A percentile compares a stretch with the other conserved stretches of the same genome.
Conservation (phyloP, 2,113 vertebrate species). For the Sakesphorus luctuosus region DNA sequence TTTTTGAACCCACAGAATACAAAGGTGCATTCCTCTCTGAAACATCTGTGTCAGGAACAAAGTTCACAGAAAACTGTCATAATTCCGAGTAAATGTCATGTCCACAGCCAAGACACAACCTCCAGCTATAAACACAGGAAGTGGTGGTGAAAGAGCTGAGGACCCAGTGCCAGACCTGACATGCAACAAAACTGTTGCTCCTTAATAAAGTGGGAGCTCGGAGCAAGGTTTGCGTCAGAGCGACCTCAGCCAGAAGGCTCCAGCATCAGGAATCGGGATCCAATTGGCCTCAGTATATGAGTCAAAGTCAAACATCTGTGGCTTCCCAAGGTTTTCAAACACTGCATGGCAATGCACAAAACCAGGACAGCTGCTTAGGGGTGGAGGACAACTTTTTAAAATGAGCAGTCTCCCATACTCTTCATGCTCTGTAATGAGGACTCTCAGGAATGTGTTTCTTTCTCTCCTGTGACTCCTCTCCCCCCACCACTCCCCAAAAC, state of each 20-base stretch:
- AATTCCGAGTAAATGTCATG: background rate
- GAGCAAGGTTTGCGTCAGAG: background rate
- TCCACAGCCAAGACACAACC: background rate
- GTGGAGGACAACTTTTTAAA: background rate
- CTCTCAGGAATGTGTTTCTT: background rate
- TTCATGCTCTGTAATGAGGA: background rate
- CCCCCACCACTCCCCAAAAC: background rate
- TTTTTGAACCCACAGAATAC: background rate
- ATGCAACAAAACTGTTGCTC: background rate
- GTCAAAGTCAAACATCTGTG: constrained; percentile 36
- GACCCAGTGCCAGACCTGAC: background rate
- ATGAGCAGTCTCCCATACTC: background rate
- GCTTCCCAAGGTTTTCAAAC: background rate
- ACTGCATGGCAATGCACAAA: background rate
- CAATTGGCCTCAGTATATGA: background rate
- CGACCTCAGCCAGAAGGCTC: background rate
- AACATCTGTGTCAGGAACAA: background rate
- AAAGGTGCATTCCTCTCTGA: background rate
- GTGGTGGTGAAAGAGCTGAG: background rate
- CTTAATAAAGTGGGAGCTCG: background rate
- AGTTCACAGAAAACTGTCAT: background rate
- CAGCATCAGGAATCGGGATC: background rate
- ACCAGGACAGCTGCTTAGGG: constrained; percentile 39
- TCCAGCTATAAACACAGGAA: constrained; percentile 21
- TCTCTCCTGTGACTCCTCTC: background rate